These are phyloP conservation scores for Paedocypris micromegethes DNA, from an alignment of 2,797 vertebrate species.

Conservation along the genomic window DNA sequence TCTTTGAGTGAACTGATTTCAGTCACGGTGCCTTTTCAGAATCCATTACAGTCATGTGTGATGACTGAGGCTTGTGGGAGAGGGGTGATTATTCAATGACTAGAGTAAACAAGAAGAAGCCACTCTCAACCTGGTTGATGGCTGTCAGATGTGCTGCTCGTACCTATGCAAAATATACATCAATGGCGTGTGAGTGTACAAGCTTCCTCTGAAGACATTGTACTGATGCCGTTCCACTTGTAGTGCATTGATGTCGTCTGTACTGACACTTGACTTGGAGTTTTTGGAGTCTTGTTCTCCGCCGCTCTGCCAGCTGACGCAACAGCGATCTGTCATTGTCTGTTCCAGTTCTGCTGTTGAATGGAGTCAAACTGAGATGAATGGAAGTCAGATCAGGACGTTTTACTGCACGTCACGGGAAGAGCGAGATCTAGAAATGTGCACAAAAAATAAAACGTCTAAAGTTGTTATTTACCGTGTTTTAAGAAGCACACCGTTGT, in stretches of 20 bases:
- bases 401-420: too few relatives aligned
- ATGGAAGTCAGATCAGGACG: too few relatives aligned
- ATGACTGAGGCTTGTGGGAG: slow-evolving; percentile 36
- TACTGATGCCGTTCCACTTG: slow-evolving; percentile 4
- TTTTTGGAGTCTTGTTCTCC: slow-evolving; percentile 53
- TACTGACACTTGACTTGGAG: neutral
- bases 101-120: slow-evolving; percentile 45
- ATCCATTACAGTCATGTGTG: slow-evolving; percentile 47
- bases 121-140: slow-evolving; percentile 36
- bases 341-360: neutral
- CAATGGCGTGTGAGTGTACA: slow-evolving; percentile 9
- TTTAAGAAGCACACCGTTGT: too few relatives aligned
- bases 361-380: too few relatives aligned
- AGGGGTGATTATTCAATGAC: slow-evolving; percentile 41
- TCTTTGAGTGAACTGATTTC: slow-evolving; percentile 42
- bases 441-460: too few relatives aligned
- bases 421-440: too few relatives aligned
- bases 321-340: neutral
- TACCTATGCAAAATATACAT: slow-evolving; percentile 38
- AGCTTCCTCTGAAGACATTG: slow-evolving; percentile 1
- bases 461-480: too few relatives aligned
- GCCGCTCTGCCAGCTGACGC: slow-evolving; percentile 10
- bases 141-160: slow-evolving; percentile 29
- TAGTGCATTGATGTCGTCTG: neutral
- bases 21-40: slow-evolving; percentile 49